These are phyloP conservation scores for Hystrix cristata DNA, from an alignment of 2,113 vertebrate species.

Conservation along the genomic window DNA sequence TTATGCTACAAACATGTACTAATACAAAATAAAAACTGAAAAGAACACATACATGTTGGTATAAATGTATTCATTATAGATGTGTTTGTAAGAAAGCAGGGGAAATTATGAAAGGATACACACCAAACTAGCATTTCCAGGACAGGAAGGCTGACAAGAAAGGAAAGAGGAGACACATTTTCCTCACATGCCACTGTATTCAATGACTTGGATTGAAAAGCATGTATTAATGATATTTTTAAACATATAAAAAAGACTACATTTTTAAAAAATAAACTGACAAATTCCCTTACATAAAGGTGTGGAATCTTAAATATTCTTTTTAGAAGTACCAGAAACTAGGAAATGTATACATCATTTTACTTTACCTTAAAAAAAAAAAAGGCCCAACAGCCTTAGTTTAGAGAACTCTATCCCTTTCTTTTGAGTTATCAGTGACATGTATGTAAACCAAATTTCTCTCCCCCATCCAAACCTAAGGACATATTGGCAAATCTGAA, in stretches of 20 bases:
- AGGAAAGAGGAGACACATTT: not conserved
- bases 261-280: conserved; percentile 26
- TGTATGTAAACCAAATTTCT: not conserved
- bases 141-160: not conserved
- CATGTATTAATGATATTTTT: not conserved
- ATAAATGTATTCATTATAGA: not conserved
- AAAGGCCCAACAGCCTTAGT: not conserved
- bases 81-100: not conserved
- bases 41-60: not conserved
- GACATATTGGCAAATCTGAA: not conserved
- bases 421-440: not conserved
- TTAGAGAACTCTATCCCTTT: not conserved
- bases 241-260: not conserved
- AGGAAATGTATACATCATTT: not conserved
- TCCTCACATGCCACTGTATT: not conserved
- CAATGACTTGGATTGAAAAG: not conserved
- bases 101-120: not conserved
- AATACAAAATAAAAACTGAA: not conserved
- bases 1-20: not conserved
- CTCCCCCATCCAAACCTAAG: not conserved
- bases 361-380: not conserved
- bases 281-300: not conserved
- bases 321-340: conserved; percentile 14
- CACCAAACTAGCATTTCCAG: not conserved
- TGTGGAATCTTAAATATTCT: not conserved